A percentile compares a stretch with the other conserved stretches of the same genome.
These are phyloP conservation scores for Brevimyrus niger DNA, from an alignment of 2,113 vertebrate species.

Conservation along the genomic window DNA sequence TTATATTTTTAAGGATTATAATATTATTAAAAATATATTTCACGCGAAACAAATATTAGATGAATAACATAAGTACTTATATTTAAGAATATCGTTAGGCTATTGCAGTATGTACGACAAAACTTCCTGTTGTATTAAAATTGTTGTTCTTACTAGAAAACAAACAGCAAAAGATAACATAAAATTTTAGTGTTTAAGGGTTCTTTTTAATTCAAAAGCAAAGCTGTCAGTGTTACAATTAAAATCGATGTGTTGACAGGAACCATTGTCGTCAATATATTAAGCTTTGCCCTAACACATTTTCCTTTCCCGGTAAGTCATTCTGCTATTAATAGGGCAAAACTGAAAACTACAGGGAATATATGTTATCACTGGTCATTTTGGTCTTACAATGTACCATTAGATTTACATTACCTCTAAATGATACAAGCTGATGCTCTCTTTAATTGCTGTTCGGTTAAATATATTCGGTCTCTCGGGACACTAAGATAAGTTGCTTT, in stretches of 20 bases:
- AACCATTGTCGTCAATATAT: conserved; percentile 68
- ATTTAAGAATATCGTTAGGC: neutral
- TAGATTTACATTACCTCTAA: conserved; percentile 99
- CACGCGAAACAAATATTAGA: neutral
- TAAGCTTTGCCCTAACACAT: conserved; percentile 65
- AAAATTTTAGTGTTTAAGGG: neutral
- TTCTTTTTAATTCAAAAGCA: neutral
- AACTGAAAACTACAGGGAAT: conserved; percentile 83
- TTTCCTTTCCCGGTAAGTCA: conserved; percentile 71
- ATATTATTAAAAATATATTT: neutral
- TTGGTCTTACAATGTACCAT: conserved; percentile 99
- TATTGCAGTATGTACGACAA: neutral
- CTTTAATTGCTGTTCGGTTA: conserved; percentile 99
- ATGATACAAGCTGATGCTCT: conserved; percentile 99
- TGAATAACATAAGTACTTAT: neutral
- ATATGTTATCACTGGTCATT: conserved; percentile 92
- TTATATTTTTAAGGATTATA: neutral
- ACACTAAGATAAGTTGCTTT: conserved; percentile 71
- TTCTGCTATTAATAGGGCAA: conserved; percentile 86
- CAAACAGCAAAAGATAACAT: neutral
- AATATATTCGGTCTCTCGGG: conserved; percentile 87
- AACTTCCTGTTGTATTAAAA: neutral
- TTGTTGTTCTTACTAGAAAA: neutral
- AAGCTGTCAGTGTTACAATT: conserved; percentile 57
- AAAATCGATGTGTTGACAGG: conserved; percentile 71